Base-by-base conservation (phyloP, 2,113 vertebrate species). In the Mesocricetus auratus region DNA sequence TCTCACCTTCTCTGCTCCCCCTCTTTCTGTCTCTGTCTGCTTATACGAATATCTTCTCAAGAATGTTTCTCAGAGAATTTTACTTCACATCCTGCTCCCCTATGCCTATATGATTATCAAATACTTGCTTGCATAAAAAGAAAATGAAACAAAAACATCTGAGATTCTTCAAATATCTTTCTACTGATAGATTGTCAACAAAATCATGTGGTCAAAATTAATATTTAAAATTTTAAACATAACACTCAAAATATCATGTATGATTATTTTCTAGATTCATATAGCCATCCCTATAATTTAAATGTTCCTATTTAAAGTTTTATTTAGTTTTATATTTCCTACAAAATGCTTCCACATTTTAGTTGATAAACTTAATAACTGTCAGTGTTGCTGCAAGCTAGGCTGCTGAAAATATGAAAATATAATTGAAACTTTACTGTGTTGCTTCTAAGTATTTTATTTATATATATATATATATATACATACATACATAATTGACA, bases 1-100 rank as follows among this genome's bases (percentile, higher is more conserved):
- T 17, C 7, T 7, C 31, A 0, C 3, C 0, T 7, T 36, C 45
- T 6, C 15, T 33, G 9, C 4, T 24, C 22, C 2, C 1, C 2
- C 17, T 19, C 2, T 31, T 1, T 74, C 7, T 69, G 2, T 12
- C 6, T 42, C 26, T 64, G 13, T 56, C 4, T n/a, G n/a, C 9
- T 3, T 12, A 21, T 16, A 74, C 42, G 39, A 90, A 79, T 64
- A 45, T 53, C 16, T 86, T 56, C 26, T 42, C 53, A 16, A 77
- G 56, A 15, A 31, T 64, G 31, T 58, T 36, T 83, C 7, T 62
- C 74, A 78, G 5, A 39, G 4, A 53, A 62, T 56, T 71, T 90
- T 33, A 79, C 45, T n/a, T 81, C 24, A 73, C 4, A 31, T n/a
- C 36, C n/a, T 13, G 5, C 13, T 33, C 31, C 22, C 31, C 22